Conservation (phyloP, 1,140 invertebrate species). For the Akabosia matsudoensis region DNA sequence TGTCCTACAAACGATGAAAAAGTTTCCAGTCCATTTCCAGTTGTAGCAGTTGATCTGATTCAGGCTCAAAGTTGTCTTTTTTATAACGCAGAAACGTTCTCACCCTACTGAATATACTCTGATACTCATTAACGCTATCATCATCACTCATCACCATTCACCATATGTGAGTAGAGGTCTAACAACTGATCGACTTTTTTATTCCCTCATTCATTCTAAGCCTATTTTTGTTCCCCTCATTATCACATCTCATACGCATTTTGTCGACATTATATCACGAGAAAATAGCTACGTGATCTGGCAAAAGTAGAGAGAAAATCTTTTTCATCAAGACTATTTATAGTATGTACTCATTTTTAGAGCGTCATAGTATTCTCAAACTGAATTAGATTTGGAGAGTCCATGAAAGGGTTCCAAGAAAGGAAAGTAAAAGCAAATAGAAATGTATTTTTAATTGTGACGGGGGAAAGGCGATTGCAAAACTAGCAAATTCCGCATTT, state of each 20-base stretch:
- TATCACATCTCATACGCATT: background rate
- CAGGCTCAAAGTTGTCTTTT: background rate
- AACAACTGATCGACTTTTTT: background rate
- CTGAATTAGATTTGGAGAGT: too few relatives aligned
- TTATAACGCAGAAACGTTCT: too few relatives aligned
- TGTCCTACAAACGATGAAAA: background rate
- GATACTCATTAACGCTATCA: background rate
- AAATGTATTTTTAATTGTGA: too few relatives aligned
- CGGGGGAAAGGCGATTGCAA: too few relatives aligned
- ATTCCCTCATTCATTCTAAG: background rate
- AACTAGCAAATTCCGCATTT: too few relatives aligned
- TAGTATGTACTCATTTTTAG: too few relatives aligned
- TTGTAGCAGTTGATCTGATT: background rate
- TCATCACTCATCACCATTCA: too few relatives aligned
- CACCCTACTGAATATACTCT: background rate
- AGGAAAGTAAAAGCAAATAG: too few relatives aligned
- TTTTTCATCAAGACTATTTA: too few relatives aligned
- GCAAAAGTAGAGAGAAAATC: background rate
- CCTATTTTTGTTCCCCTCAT: background rate
- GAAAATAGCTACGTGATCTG: background rate
- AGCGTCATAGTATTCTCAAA: too few relatives aligned
- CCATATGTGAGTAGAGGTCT: too few relatives aligned
- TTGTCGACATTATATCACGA: background rate
- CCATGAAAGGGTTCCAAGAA: too few relatives aligned
- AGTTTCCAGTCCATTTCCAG: background rate